phyloP scores from a whole-genome alignment of 1,140 invertebrate genomes.

The Berghia stephanieae region DNA sequence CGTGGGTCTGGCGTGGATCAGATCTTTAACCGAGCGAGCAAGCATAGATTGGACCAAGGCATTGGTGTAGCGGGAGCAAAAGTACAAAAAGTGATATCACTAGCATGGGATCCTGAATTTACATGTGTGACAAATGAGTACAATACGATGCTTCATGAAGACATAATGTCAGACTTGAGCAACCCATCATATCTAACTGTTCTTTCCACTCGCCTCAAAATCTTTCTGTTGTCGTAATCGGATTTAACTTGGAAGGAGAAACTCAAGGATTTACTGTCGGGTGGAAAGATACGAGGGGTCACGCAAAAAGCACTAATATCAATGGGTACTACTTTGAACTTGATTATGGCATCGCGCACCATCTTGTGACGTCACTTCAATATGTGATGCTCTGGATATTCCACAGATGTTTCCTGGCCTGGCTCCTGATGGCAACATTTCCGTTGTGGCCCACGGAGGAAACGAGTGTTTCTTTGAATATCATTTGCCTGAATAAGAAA shows the following conservation, averaged over 20 bases:
- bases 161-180: slow-evolving; percentile 37
- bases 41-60: slow-evolving; percentile 44
- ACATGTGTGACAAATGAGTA: slow-evolving; percentile 45
- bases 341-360: slow-evolving; percentile 44
- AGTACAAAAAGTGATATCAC: slow-evolving; percentile 48
- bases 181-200: slow-evolving; percentile 53
- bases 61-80: slow-evolving; percentile 42
- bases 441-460: slow-evolving; percentile 33
- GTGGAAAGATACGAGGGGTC: slow-evolving; percentile 25
- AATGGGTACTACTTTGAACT: slow-evolving; percentile 53
- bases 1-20: slow-evolving; percentile 39
- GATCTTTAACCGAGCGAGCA: slow-evolving; percentile 39
- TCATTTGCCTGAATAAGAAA: too few relatives aligned
- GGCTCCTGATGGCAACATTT: slow-evolving; percentile 41
- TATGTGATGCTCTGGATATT: slow-evolving; percentile 48
- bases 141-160: slow-evolving; percentile 30
- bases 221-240: slow-evolving; percentile 54
- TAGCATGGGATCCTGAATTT: slow-evolving; percentile 55
- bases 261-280: slow-evolving; percentile 46
- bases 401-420: slow-evolving; percentile 38
- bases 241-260: slow-evolving; percentile 47
- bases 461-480: slow-evolving; percentile 41
- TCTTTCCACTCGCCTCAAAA: slow-evolving; percentile 51
- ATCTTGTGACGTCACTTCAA: slow-evolving; percentile 39
- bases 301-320: slow-evolving; percentile 19